Base-by-base conservation (phyloP, 2,888 invertebrate genomes). In the Amphiduros pacificus region DNA sequence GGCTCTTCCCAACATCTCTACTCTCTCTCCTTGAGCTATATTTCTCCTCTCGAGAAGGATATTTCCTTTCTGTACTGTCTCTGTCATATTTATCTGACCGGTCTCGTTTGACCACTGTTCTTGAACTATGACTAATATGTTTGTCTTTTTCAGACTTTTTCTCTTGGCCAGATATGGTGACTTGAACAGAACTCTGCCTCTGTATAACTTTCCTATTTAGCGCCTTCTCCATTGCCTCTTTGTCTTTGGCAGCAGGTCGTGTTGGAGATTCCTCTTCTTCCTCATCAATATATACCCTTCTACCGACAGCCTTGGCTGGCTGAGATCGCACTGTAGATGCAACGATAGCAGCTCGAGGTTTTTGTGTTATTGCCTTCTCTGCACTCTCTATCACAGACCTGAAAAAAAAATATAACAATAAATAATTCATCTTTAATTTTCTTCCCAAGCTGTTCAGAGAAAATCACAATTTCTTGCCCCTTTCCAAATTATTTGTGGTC, bases 301-400 rank as follows among this genome's bases (percentile, higher is more conserved):
- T 14, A 48, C 50, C 50, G 14, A n/a, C 20, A 3, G 36, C 17
- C 20, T 41, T 48, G 27, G 36, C 41, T 26, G 51, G 6, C 41
- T 32, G n/a, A 29, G 28, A 55, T 44, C 60, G 55, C 31, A 64
- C 66, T 6, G 72, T 66, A 9, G 76, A 71, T 22, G 72, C 74
- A 4, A 74, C 72, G 22, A 71, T 67, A n/a, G 72, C 88, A 0
- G 92, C 91, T 49, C 91, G 90, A 0, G 91, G 91, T 81, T 94
- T 92, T 48, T 93, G 91, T 79, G 94, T 92, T 72, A 94, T 91
- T 0, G 91, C 93, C 79, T 94, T 93, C 84, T 94, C 94, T 1
- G 94, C 94, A 69, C 93, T 87, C 77, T 94, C 93, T 55, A 94
- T 85, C 3, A 94, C 92, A 82, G 77, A 75, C 56, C 77, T 79